Evolutionary conservation across 2,113 vertebrate genomes (phyloP), one percentile per base, ranked within the genome.

Genomic region (Tachuris rubrigastra): DNA sequence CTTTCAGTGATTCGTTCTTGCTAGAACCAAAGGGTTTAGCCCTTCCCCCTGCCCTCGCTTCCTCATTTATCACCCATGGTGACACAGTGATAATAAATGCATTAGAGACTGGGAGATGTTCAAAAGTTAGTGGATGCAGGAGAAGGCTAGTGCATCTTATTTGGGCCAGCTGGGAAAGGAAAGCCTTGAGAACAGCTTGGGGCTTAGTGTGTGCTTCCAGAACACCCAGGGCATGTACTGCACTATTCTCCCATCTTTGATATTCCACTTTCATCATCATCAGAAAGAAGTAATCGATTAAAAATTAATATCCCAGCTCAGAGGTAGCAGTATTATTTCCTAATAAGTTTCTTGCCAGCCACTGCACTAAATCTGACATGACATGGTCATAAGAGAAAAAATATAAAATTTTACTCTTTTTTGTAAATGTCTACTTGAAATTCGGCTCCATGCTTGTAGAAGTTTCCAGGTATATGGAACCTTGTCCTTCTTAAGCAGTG

Each of bases 301-400:
- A 95, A 95, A 96, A 93, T 95, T 89, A 89, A 96, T 93, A 85
- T 69, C 49, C 41, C 52, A 50, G 69, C 58, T 89, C 71, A 35
- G 30, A 95, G 49, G 73, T 87, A 87, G 71, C 50, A 65, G 53
- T 94, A 91, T 89, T 91, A 82, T 87, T 91, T 91, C 85, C 71
- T 73, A 95, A 80, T 95, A 90, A 85, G 78, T 85, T 93, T 49
- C 50, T 85, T 73, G 25, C 67, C 82, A 88, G 85, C 37, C 28
- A 24, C 62, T 85, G 58, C 59, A 93, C 50, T 94, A 95, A 94
- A 96, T 86, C 90, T 93, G 79, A 93, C 1, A 0, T 62, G 82
- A 67, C 67, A 68, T 21, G 42, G 72, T 62, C 75, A 62, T 77
- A 93, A 93, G 67, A 69, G 23, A 28, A 82, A 93, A 93, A 89